Evolutionary conservation across 2,113 vertebrate genomes (phyloP), one percentile per base, ranked within the genome.

Genomic region (Takifugu bimaculatus): DNA sequence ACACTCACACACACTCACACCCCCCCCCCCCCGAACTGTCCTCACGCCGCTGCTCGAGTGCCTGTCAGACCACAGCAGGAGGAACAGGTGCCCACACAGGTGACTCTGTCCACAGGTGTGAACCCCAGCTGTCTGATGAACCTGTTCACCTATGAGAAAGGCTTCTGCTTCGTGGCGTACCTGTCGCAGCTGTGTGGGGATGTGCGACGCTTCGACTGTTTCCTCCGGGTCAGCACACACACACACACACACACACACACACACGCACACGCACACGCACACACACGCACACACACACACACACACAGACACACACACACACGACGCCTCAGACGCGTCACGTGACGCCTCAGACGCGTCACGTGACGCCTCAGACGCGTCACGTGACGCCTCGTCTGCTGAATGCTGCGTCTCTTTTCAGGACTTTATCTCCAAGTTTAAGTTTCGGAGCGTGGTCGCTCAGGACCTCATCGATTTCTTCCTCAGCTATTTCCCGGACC

Each of bases 91-190:
- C 20, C 20, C 4, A 48, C 14, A 14, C 20, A 55, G 50, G 15
- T 47, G 54, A 6, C 6, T 7, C 15, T 55, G 5, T 26, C 50
- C 60, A 4, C 84, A 98, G 96, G 96, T 58, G 94, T 98, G 82
- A 98, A 98, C 71, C 96, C 96, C 61, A 97, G 95, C 90, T 94
- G 94, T 78, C 87, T 99, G 78, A 98, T 99, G 96, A 99, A 99
- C 70, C 91, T 99, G 27, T 99, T 98, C 85, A 99, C 96, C 35
- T 98, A 98, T 4, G 96, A 98, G 89, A 99, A 99, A 84, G 96
- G 96, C 44, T 99, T 96, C 89, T 99, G 96, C 77, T 98, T 99
- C 10, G 93, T 97, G 66, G 93, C 96, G 44, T 99, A 98, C 86
- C 87, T 99, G 77, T 96, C 94, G 0, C 89, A 95, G 87, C 92